These are phyloP conservation scores for Nudaria mundana DNA, from an alignment of 2,888 invertebrate species.

Conservation along the genomic window DNA sequence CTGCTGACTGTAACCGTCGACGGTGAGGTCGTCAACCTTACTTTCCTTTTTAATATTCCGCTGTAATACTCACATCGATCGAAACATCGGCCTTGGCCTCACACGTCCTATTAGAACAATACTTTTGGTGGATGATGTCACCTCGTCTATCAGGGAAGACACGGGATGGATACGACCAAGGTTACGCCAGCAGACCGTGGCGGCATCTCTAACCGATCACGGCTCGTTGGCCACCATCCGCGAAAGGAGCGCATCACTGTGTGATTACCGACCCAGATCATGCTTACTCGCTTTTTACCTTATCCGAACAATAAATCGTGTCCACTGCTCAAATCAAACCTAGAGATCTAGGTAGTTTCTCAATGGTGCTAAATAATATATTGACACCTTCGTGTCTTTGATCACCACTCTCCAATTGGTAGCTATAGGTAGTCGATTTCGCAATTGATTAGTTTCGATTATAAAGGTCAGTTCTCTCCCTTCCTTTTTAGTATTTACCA, in stretches of 20 bases:
- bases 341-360: constrained; percentile 44
- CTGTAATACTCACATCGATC: constrained; percentile 51
- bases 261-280: constrained; percentile 65
- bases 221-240: constrained; percentile 65
- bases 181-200: constrained; percentile 72
- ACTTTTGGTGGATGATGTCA: constrained; percentile 66
- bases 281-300: constrained; percentile 57
- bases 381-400: constrained; percentile 4
- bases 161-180: constrained; percentile 69
- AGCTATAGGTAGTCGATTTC: constrained; percentile 2
- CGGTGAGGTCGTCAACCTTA: constrained; percentile 61
- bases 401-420: constrained; percentile 6
- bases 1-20: constrained; percentile 50
- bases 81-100: constrained; percentile 62
- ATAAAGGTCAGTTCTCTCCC: constrained; percentile 7
- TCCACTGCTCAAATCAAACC: constrained; percentile 45
- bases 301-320: constrained; percentile 45
- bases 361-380: constrained; percentile 23
- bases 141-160: constrained; percentile 54
- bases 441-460: constrained; percentile 3
- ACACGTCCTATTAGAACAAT: constrained; percentile 41
- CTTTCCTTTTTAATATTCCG: constrained; percentile 71
- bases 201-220: constrained; percentile 55
- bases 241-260: constrained; percentile 57
- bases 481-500: constrained; percentile 16